Conservation (phyloP, 2,797 vertebrate genomes). For the Eurystomus glaucurus region DNA sequence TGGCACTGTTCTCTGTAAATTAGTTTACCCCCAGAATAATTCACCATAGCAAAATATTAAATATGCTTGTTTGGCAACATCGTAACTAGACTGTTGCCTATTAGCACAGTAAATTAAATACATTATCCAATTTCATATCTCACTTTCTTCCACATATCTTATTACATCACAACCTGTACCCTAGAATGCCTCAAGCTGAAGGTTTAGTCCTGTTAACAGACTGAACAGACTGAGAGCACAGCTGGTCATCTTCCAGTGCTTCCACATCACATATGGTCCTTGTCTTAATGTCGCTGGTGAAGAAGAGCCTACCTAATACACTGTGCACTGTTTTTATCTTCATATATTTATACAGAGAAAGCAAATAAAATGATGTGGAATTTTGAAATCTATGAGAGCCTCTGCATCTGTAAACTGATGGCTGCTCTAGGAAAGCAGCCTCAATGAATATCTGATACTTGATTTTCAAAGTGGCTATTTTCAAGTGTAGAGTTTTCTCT, state of each 20-base stretch:
- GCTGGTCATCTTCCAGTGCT: conserved; percentile 51
- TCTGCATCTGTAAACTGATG: background rate
- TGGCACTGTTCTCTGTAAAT: background rate
- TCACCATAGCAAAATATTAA: conserved; percentile 41
- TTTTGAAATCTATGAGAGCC: background rate
- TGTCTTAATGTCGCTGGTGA: background rate
- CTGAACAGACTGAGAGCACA: conserved; percentile 51
- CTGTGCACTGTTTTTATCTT: background rate
- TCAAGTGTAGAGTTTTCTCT: background rate
- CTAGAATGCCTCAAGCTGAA: conserved; percentile 38
- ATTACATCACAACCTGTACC: background rate
- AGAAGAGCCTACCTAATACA: background rate
- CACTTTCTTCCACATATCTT: conserved; percentile 42
- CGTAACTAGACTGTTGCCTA: background rate
- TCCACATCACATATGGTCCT: conserved; percentile 44
- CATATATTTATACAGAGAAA: background rate
- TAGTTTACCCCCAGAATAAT: conserved; percentile 9
- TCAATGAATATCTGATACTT: background rate
- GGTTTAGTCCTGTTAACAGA: conserved; percentile 11
- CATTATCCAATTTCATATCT: conserved; percentile 52
- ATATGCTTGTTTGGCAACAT: conserved; percentile 48
- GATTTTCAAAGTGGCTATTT: background rate
- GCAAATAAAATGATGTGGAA: background rate
- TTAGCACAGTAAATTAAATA: conserved; percentile 70
- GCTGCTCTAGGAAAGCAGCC: background rate